These are phyloP conservation scores for Tenualosa thibaudeaui DNA, from an alignment of 2,797 vertebrate genomes.

Conservation along the genomic window DNA sequence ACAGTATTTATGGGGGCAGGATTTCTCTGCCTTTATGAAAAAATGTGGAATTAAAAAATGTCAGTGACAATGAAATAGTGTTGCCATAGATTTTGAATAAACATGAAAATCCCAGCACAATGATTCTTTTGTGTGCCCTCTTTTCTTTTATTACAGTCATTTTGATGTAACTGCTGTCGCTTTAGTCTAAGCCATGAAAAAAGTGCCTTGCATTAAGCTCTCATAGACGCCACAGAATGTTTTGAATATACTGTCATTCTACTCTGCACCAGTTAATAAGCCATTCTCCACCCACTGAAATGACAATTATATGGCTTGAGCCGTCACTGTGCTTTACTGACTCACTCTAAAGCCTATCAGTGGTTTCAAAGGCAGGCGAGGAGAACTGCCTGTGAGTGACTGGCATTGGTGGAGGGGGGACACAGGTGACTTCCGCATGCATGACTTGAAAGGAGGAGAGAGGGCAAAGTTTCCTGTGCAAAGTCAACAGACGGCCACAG, in stretches of 20 bases:
- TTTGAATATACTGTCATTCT: neutral
- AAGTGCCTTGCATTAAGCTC: neutral
- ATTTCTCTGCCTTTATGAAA: conserved; percentile 41
- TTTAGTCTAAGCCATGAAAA: neutral
- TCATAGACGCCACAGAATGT: neutral
- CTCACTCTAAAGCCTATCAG: neutral
- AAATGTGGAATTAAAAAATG: conserved; percentile 36
- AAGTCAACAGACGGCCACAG: conserved; percentile 70
- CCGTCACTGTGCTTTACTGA: neutral
- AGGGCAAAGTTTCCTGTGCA: conserved; percentile 68
- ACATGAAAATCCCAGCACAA: conserved; percentile 41
- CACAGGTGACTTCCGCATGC: conserved; percentile 73
- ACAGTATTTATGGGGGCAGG: conserved; percentile 30
- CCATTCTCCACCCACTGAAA: neutral
- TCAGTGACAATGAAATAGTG: conserved; percentile 38
- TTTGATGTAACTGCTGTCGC: neutral
- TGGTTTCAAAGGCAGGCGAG: neutral
- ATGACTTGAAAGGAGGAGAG: conserved; percentile 60
- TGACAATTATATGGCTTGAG: neutral
- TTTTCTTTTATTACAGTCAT: neutral
- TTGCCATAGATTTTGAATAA: conserved; percentile 58
- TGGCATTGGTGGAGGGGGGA: neutral
- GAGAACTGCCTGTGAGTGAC: neutral
- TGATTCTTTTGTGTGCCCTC: conserved; percentile 13
- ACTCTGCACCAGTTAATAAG: neutral